A percentile compares a stretch with the other conserved stretches of the same genome.
phyloP scores from a whole-genome alignment of 1,140 invertebrate species.

The Leptinotarsa lineolata region DNA sequence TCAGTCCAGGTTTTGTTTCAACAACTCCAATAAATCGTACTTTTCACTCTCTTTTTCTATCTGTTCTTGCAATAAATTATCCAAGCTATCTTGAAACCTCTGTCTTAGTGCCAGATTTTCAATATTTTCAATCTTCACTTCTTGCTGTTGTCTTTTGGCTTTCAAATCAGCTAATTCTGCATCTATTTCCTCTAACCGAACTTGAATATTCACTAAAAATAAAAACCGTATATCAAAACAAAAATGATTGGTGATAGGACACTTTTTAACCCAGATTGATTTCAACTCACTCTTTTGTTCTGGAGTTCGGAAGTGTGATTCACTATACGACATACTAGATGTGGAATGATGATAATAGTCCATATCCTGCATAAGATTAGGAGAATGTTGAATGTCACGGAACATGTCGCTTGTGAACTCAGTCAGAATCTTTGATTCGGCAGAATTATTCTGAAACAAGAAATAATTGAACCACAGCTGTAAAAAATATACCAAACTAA shows the following conservation, averaged over 20 bases:
- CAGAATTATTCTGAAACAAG: conserved; percentile 43
- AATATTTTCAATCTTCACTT: conserved; percentile 81
- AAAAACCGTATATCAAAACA: too few relatives aligned
- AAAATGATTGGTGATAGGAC: too few relatives aligned
- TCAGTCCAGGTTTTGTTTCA: conserved; percentile 45
- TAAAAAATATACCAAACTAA: too few relatives aligned
- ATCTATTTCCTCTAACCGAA: conserved; percentile 64
- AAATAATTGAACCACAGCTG: neutral
- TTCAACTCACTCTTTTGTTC: conserved; percentile 46
- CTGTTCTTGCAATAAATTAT: conserved; percentile 77
- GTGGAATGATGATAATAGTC: conserved; percentile 52
- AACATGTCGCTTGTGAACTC: conserved; percentile 56
- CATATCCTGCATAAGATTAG: conserved; percentile 47
- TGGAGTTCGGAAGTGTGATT: conserved; percentile 45
- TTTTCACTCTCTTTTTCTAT: conserved; percentile 78
- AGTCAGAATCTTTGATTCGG: conserved; percentile 50
- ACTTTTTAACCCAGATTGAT: neutral
- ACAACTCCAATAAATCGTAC: conserved; percentile 49
- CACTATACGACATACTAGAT: conserved; percentile 45
- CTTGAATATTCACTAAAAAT: conserved; percentile 59
- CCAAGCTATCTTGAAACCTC: conserved; percentile 79
- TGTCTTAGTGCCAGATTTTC: conserved; percentile 83
- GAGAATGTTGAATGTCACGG: conserved; percentile 39
- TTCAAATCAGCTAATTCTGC: conserved; percentile 74
- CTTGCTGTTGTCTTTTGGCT: conserved; percentile 73